Evolutionary conservation across 2,113 vertebrate species (phyloP).

Genomic region (Sorex fumeus): DNA sequence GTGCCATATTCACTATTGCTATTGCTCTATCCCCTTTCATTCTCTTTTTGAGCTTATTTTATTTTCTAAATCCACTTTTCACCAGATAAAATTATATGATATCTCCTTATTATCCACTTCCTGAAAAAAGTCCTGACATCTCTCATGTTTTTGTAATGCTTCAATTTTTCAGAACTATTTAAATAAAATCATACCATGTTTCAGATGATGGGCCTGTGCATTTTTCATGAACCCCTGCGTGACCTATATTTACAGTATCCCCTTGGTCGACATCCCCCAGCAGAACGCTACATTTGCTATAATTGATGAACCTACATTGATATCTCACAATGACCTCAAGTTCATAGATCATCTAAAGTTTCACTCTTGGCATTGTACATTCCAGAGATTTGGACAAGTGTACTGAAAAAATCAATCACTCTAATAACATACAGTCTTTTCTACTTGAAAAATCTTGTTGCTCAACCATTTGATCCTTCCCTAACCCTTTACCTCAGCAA

Average conservation of each 20-base stretch:
- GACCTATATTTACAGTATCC: not conserved
- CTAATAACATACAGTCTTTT: not conserved
- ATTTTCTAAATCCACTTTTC: not conserved
- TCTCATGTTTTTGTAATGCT: too few relatives aligned
- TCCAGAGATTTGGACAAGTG: not conserved
- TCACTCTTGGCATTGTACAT: not conserved
- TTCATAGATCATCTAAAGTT: not conserved
- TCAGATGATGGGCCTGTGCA: not conserved
- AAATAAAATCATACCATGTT: too few relatives aligned
- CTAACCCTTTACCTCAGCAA: not conserved
- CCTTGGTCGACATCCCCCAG: not conserved
- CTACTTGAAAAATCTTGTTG: not conserved
- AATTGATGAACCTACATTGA: not conserved
- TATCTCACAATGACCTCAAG: not conserved
- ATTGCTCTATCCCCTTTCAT: too few relatives aligned
- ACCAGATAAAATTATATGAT: not conserved
- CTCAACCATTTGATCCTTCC: not conserved
- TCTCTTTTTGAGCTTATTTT: not conserved
- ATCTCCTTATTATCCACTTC: not conserved
- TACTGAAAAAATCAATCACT: not conserved
- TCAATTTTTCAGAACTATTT: too few relatives aligned
- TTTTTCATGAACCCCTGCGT: not conserved
- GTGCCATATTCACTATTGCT: too few relatives aligned
- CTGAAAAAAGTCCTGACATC: conserved; percentile 22
- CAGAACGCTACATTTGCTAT: not conserved